Conservation (phyloP, 2,113 vertebrate genomes). For the Bubo blakistoni region DNA sequence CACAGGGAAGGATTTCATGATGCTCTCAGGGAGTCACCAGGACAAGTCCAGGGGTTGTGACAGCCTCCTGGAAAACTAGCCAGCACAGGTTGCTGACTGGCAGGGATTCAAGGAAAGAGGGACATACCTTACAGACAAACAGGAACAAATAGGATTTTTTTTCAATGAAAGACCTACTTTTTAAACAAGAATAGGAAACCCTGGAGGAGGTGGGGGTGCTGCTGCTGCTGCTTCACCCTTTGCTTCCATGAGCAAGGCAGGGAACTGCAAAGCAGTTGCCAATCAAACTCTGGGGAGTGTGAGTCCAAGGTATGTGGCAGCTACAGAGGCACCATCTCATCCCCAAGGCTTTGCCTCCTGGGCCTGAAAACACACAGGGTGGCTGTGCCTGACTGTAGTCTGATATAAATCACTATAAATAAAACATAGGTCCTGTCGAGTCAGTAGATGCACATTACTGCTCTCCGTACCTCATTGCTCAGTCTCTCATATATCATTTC, state of each 20-base stretch:
- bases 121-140: neutral
- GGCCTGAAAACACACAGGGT: neutral
- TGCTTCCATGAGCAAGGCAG: neutral
- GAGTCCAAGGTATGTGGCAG: neutral
- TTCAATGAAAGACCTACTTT: neutral
- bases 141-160: neutral
- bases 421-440: neutral
- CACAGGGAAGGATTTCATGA: neutral
- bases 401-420: neutral
- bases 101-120: neutral
- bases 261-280: neutral
- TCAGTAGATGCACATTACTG: neutral
- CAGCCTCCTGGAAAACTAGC: neutral
- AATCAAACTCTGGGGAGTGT: accelerated
- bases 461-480: neutral
- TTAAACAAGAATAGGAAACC: neutral
- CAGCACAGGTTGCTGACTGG: neutral
- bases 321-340: accelerated
- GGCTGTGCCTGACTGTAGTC: neutral
- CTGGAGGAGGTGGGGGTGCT: neutral
- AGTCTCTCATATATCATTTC: neutral
- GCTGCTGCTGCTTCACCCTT: neutral
- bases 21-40: neutral
- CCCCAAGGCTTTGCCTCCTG: neutral
- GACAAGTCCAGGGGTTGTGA: neutral